Percentiles rank a stretch among this genome's conserved stretches.
Conservation (phyloP, 2,888 invertebrate species). For the Stenchaetothrips biformis region DNA sequence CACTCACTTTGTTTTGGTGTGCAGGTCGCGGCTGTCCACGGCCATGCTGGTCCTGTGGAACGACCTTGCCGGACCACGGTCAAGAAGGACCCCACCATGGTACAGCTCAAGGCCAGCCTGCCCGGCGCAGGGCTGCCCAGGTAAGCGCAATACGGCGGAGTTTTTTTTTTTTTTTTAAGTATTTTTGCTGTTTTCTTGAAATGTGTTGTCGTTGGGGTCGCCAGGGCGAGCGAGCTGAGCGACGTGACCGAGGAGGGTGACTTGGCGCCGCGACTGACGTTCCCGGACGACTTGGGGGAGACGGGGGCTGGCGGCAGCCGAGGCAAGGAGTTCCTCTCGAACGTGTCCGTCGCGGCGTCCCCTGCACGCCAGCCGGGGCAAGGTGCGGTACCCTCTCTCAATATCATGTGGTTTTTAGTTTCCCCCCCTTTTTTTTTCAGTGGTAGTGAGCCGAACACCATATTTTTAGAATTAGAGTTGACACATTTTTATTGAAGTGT, state of each 20-base stretch:
- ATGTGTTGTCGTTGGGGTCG: no score
- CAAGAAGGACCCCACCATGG: conserved; percentile 60
- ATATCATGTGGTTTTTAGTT: no score
- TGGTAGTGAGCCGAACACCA: background rate
- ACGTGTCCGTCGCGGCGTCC: background rate
- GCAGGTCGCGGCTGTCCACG: conserved; percentile 3
- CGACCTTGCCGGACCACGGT: conserved; percentile 58
- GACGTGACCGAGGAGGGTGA: background rate
- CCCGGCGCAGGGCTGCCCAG: conserved; percentile 42
- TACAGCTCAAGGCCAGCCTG: conserved; percentile 56
- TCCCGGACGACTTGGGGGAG: background rate
- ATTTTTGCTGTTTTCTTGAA: no score
- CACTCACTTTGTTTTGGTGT: background rate
- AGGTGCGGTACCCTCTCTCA: no score
- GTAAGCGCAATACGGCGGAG: background rate
- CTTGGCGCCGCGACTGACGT: background rate
- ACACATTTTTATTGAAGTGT: background rate
- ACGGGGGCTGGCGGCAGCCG: background rate
- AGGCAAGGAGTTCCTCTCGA: background rate
- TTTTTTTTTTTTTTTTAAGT: background rate
- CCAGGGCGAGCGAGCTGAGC: background rate
- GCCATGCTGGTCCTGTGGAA: conserved; percentile 56
- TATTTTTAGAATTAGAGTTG: background rate
- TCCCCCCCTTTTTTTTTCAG: background rate
- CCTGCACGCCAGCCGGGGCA: background rate